These are phyloP conservation scores for Centropus unirufus DNA, from an alignment of 2,113 vertebrate species.

Conservation along the genomic window DNA sequence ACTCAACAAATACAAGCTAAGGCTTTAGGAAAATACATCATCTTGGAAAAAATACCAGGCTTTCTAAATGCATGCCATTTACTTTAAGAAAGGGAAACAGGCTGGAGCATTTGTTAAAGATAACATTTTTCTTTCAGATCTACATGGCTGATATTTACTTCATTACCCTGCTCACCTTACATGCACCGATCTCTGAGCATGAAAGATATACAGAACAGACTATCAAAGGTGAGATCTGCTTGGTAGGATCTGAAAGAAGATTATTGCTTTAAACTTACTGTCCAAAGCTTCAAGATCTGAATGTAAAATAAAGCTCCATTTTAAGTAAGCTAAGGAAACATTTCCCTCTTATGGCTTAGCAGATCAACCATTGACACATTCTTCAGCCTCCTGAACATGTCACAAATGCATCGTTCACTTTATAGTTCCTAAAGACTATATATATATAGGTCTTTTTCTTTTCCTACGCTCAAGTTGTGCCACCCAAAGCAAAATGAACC, in stretches of 20 bases:
- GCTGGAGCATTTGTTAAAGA: background rate
- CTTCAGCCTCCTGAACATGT: background rate
- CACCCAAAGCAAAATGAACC: background rate
- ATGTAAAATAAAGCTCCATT: background rate
- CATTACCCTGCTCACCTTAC: slow-evolving; percentile 21
- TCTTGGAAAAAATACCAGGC: background rate
- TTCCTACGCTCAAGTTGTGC: background rate
- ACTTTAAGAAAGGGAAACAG: background rate
- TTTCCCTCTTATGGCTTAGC: background rate
- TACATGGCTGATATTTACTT: slow-evolving; percentile 15
- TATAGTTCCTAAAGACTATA: background rate
- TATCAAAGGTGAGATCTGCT: slow-evolving; percentile 31
- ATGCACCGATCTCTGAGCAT: slow-evolving; percentile 9
- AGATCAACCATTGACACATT: background rate
- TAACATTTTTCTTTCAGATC: slow-evolving; percentile 38
- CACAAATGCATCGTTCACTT: background rate
- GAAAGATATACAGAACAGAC: slow-evolving; percentile 1
- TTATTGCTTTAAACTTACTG: slow-evolving; percentile 9
- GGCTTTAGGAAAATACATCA: background rate
- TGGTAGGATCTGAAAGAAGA: background rate
- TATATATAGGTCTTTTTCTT: background rate
- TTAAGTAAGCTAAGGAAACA: background rate
- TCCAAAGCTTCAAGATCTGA: background rate
- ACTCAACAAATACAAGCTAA: background rate
- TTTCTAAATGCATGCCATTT: background rate